A percentile compares a stretch with the other conserved stretches of the same genome.
phyloP scores from a whole-genome alignment of 2,797 vertebrate species.

The Agapornis canus region DNA sequence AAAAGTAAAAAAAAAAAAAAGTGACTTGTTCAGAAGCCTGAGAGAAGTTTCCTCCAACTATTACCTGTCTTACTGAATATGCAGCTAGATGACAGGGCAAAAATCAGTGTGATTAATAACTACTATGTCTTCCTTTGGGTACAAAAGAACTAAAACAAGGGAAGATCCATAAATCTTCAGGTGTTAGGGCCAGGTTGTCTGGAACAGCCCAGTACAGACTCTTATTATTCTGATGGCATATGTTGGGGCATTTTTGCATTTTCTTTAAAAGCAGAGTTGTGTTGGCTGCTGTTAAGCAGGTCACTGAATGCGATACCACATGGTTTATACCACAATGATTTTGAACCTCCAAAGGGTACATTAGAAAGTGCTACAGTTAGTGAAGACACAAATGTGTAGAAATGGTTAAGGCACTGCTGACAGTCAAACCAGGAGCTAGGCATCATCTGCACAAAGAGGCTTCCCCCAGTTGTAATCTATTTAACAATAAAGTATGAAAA shows the following conservation, averaged over 20 bases:
- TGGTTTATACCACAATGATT: background rate
- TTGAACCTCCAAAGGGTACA: background rate
- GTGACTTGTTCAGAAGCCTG: background rate
- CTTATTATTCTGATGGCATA: background rate
- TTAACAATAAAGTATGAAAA: background rate
- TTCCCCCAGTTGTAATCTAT: background rate
- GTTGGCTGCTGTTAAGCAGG: background rate
- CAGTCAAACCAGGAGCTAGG: background rate
- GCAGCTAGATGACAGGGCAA: background rate
- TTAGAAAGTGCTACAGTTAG: background rate
- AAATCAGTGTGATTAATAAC: background rate
- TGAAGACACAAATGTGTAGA: background rate
- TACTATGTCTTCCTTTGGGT: background rate
- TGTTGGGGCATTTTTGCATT: accelerated
- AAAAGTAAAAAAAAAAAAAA: background rate
- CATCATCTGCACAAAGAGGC: background rate
- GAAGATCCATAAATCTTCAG: background rate
- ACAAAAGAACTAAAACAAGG: background rate
- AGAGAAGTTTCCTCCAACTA: background rate
- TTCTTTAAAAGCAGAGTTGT: background rate
- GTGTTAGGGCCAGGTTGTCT: background rate
- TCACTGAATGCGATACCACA: background rate
- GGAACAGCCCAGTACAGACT: accelerated
- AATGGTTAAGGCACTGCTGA: background rate
- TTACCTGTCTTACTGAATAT: background rate